Evolutionary conservation across 2,797 vertebrate genomes (phyloP).

Genomic region (Catostomus latipinnis): DNA sequence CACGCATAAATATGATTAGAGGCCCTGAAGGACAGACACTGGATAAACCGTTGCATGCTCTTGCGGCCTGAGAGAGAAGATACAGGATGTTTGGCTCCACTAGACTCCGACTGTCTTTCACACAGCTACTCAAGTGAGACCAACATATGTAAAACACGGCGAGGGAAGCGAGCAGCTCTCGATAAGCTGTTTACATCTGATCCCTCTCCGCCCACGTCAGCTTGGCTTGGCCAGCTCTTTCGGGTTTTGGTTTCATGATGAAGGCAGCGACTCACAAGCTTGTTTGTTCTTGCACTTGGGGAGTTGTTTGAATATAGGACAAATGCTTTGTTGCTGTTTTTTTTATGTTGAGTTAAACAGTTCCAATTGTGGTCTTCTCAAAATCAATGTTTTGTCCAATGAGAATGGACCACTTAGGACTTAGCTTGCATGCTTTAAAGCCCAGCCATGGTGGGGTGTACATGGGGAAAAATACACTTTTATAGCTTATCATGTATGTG

Average conservation of each 20-base stretch:
- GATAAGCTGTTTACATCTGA: slow-evolving; percentile 47
- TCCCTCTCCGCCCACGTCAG: slow-evolving; percentile 41
- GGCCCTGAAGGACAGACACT: slow-evolving; percentile 44
- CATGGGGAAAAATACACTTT: slow-evolving; percentile 11
- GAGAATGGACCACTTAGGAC: slow-evolving; percentile 6
- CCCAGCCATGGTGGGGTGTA: slow-evolving; percentile 32
- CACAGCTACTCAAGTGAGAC: slow-evolving; percentile 70
- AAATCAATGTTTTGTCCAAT: slow-evolving; percentile 27
- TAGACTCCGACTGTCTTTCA: slow-evolving; percentile 44
- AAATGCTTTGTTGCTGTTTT: background rate
- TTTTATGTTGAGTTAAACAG: slow-evolving; percentile 16
- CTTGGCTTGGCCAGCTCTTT: slow-evolving; percentile 37
- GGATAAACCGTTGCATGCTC: slow-evolving; percentile 58
- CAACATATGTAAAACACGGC: slow-evolving; percentile 74
- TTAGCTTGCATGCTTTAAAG: slow-evolving; percentile 23
- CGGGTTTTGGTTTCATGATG: slow-evolving; percentile 21
- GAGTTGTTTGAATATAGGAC: background rate
- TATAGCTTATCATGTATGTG: slow-evolving; percentile 34
- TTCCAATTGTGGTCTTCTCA: slow-evolving; percentile 23
- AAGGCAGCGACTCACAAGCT: slow-evolving; percentile 14
- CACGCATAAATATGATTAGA: slow-evolving; percentile 48
- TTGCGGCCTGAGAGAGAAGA: background rate
- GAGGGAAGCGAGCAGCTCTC: slow-evolving; percentile 22
- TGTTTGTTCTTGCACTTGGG: slow-evolving; percentile 17
- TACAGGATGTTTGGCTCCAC: slow-evolving; percentile 28